Base-by-base conservation (phyloP, 2,888 invertebrate species). In the Drosophila subquinaria region DNA sequence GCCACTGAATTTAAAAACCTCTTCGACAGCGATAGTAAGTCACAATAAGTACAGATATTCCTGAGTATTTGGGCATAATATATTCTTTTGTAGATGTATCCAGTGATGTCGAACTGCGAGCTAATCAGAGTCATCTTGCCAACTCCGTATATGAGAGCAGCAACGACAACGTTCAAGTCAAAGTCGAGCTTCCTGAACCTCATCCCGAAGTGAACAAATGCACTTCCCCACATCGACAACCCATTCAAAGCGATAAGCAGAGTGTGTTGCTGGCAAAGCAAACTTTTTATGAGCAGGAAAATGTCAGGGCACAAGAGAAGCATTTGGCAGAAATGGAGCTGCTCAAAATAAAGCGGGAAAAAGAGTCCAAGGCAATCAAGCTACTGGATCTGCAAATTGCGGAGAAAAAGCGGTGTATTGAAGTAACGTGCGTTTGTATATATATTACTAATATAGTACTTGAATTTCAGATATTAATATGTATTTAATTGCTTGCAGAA, bases 251-350 rank as follows among this genome's bases (percentile, higher is more conserved):
- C 1, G 27, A n/a, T 6, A 47, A 27, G 13, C 45, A 27, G n/a
- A n/a, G 23, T 8, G 8, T 47, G 9, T 27, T 27, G 13, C 3
- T 47, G 27, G 47, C 47, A n/a, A 13, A 47, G 8, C 47, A 47
- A 47, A 27, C 47, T 13, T 27, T n/a, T n/a, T 47, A 27, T 27
- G 27, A 47, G 9, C 47, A 27, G 27, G 47, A 47, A 27, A 47
- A 47, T 27, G 13, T n/a, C 0, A 47, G 47, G 13, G 47, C 47
- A 47, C 47, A 47, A 47, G 47, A 47, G 9, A 23, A 27, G 3
- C 47, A 47, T 23, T n/a, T n/a, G 23, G 13, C 47, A 3, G 47
- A 47, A 47, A 47, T 47, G 47, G 47, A 47, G 27, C n/a, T 47
- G 27, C 27, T 47, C 3, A 47, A 27, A 47, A 9, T 47, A 47